Evolutionary conservation across 2,888 invertebrate species (phyloP), one percentile per base, ranked within the genome.

Genomic region (Auanema sp.): DNA sequence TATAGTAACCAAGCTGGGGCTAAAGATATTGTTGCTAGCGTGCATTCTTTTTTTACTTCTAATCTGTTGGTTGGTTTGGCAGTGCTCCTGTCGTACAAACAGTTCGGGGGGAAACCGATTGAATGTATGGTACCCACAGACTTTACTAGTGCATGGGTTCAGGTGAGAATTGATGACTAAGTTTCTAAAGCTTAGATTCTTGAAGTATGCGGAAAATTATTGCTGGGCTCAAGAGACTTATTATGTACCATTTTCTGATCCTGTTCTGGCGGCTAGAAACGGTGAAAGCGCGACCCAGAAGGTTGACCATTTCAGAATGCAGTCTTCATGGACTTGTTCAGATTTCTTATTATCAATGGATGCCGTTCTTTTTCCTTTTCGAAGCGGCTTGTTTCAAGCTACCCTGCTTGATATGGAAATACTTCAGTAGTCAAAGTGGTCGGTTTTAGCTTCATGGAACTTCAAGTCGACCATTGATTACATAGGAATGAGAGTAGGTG

Each of bases 371-470:
- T 58, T 57, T 81, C 16, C 65, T 81, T 1, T 81, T 81, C 56
- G 78, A 80, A 58, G 81, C 81, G 1, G 77, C 74, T 8, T 81
- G 81, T 54, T 81, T 81, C 64, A 74, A 77, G 23, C 24, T 80
- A 6, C 81, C 81, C 1, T 78, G 81, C 12, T 66, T 81, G 52
- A 79, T 81, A 23, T 81, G 81, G 81, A 81, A 80, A 47, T 81
- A 81, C 64, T 81, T 81, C 42, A 79, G 79, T 3, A 73, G 72
- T 14, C 81, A 81, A 59, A 81, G 81, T 23, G 80, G 78, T 78
- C 12, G 3, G 62, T 55, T 12, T 8, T n/a, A 52, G 23, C 12
- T 16, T 50, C 51, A 11, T 50, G 16, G 12, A 50, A 50, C 16
- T 16, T 21, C 52, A 24, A 21, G 6, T 5, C 21, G 10, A 5